These are phyloP conservation scores for Akabosia matsudoensis DNA, from an alignment of 1,140 invertebrate genomes.

Conservation along the genomic window DNA sequence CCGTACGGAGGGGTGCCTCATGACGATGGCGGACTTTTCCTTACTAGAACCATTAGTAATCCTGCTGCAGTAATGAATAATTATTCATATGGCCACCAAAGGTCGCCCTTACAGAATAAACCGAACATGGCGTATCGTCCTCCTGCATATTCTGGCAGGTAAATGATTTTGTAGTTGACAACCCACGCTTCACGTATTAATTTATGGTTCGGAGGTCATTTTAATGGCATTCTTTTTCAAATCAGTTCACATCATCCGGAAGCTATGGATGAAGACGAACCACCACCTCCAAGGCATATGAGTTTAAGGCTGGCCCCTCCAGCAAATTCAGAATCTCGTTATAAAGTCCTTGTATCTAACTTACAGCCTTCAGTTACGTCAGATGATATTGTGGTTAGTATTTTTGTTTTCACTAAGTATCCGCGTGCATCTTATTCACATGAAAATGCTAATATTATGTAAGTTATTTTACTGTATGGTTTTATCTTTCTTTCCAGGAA, in stretches of 20 bases:
- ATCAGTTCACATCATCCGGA: conserved; percentile 18
- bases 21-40: conserved; percentile 10
- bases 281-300: conserved; percentile 34
- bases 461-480: too few species aligned
- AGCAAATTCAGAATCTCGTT: conserved; percentile 50
- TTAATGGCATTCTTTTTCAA: background rate
- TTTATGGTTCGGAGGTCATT: background rate
- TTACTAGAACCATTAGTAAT: conserved; percentile 35
- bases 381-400: conserved; percentile 55
- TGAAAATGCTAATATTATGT: too few species aligned
- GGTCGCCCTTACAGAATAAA: conserved; percentile 1
- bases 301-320: conserved; percentile 30
- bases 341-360: conserved; percentile 55
- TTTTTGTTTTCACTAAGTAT: too few species aligned
- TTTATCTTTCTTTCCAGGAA: too few species aligned
- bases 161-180: too few species aligned
- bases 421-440: too few species aligned
- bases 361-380: conserved; percentile 55
- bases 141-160: background rate
- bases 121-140: background rate
- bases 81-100: conserved; percentile 12
- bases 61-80: conserved; percentile 18
- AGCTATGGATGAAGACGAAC: conserved; percentile 39
- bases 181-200: background rate
- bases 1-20: background rate